Percentiles rank a stretch among this genome's conserved stretches.
Evolutionary conservation across 2,113 vertebrate genomes (phyloP).

Genomic region (Caloenas nicobarica): DNA sequence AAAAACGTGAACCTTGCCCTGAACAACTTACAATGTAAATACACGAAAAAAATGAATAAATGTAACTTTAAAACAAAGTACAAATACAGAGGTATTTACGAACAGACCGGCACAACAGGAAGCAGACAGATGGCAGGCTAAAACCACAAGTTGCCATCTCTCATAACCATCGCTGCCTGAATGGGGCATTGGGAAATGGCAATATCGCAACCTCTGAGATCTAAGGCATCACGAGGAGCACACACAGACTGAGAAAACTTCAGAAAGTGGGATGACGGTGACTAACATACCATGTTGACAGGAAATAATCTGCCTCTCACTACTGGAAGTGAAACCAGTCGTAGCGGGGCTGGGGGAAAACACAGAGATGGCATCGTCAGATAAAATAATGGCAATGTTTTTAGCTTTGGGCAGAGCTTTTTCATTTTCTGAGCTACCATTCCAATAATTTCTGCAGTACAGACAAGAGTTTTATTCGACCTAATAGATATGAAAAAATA

Average conservation of each 20-base stretch:
- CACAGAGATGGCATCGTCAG: background rate
- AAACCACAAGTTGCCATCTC: background rate
- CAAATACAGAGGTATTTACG: background rate
- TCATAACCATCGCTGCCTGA: background rate
- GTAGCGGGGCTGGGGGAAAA: accelerated
- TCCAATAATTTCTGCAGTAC: background rate
- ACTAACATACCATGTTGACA: accelerated
- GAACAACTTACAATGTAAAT: background rate
- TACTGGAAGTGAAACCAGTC: background rate
- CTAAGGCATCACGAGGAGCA: background rate
- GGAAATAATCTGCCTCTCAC: background rate
- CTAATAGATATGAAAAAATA: accelerated
- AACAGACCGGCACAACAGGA: background rate
- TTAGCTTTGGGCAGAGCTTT: background rate
- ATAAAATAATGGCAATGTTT: background rate
- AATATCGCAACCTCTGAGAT: accelerated
- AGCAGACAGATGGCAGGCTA: background rate
- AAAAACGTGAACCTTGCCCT: background rate
- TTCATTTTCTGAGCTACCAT: background rate
- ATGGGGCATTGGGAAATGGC: background rate
- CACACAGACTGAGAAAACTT: background rate
- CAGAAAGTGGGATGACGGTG: background rate
- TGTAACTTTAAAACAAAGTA: background rate
- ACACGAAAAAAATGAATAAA: background rate
- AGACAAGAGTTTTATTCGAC: background rate